Evolutionary conservation across 2,113 vertebrate genomes (phyloP).

Genomic region (Megaceryle maxima): DNA sequence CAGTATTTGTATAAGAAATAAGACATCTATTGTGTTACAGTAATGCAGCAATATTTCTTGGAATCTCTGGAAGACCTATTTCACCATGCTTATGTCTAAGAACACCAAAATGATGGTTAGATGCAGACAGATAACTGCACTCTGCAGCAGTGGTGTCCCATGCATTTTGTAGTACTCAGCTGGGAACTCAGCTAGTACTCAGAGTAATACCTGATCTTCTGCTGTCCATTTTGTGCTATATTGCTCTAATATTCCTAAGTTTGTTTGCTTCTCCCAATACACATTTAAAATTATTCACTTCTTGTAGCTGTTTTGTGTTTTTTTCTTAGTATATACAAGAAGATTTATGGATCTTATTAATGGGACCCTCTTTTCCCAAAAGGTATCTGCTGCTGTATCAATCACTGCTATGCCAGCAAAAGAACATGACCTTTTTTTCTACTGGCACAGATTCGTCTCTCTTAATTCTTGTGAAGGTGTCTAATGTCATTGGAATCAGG

Average conservation of each 20-base stretch:
- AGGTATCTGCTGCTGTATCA: not conserved
- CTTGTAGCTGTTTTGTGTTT: not conserved
- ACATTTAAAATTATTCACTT: not conserved
- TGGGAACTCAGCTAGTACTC: not conserved
- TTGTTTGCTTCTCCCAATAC: not conserved
- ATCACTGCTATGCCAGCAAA: not conserved
- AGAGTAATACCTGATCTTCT: not conserved
- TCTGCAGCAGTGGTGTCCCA: not conserved
- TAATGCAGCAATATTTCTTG: not conserved
- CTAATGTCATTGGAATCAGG: not conserved
- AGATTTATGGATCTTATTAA: conserved; percentile 40
- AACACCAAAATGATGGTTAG: not conserved
- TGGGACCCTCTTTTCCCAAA: not conserved
- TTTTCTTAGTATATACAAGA: not conserved
- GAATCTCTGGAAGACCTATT: not conserved
- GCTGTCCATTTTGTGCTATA: not conserved
- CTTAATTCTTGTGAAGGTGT: not conserved
- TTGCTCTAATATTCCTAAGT: not conserved
- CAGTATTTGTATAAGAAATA: not conserved
- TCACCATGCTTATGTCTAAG: not conserved
- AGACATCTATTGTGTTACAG: not conserved
- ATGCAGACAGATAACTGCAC: not conserved
- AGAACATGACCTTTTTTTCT: not conserved
- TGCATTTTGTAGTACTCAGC: not conserved
- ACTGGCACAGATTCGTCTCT: not conserved